phyloP scores from a whole-genome alignment of 2,888 invertebrate genomes.

The Drosophila lacicola region DNA sequence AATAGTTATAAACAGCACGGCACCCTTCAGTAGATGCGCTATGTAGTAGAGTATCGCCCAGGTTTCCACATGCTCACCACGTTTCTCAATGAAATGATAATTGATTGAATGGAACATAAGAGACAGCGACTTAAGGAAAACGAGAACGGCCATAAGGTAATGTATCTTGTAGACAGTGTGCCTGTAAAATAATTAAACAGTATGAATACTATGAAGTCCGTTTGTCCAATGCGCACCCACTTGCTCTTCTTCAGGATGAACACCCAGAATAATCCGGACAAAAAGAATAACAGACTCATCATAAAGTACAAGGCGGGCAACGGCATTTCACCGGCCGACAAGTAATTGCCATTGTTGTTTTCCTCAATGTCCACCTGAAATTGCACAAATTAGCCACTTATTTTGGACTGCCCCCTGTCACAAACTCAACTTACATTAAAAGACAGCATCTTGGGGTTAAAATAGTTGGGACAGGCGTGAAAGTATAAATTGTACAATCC shows the following conservation, averaged over 20 bases:
- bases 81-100: slow-evolving; percentile 96
- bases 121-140: slow-evolving; percentile 95
- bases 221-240: slow-evolving; percentile 83
- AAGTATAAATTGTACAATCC: slow-evolving; percentile 98
- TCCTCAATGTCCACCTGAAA: slow-evolving; percentile 93
- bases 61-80: slow-evolving; percentile 97
- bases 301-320: slow-evolving; percentile 96
- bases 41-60: slow-evolving; percentile 99
- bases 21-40: slow-evolving; percentile 97
- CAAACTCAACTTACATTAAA: slow-evolving; percentile 88
- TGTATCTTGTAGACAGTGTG: slow-evolving; percentile 97
- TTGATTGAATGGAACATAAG: slow-evolving; percentile 97
- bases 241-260: slow-evolving; percentile 93
- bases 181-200: slow-evolving; percentile 84
- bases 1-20: slow-evolving; percentile 97
- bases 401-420: neutral
- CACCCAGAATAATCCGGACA: slow-evolving; percentile 97
- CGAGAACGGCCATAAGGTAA: slow-evolving; percentile 97
- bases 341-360: slow-evolving; percentile 92
- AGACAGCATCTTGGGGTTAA: slow-evolving; percentile 86
- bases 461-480: slow-evolving; percentile 94
- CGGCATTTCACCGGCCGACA: slow-evolving; percentile 98
- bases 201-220: slow-evolving; percentile 3
- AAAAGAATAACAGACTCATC: slow-evolving; percentile 95
- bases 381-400: neutral